phyloP scores from a whole-genome alignment of 2,113 vertebrate species.

The Hyperopisus bebe region DNA sequence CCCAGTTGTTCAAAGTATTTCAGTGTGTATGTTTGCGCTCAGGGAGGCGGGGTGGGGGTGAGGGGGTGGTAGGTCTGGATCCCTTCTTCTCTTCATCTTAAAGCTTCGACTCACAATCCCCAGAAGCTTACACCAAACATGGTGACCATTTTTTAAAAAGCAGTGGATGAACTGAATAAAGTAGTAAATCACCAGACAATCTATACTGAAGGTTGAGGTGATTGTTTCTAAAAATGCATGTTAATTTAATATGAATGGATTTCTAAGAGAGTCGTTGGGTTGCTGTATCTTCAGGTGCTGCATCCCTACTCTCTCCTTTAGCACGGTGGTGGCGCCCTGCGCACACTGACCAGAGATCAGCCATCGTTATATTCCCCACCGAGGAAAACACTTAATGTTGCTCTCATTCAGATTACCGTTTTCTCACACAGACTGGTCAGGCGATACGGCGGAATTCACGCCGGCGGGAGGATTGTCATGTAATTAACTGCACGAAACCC shows the following conservation, averaged over 20 bases:
- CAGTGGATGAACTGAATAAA: not conserved
- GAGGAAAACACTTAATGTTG: not conserved
- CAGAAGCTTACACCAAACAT: not conserved
- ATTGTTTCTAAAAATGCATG: not conserved
- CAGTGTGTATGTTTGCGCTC: not conserved
- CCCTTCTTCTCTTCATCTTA: not conserved
- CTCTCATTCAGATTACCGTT: not conserved
- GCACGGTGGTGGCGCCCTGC: not conserved
- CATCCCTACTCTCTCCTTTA: not conserved
- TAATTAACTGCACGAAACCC: slow-evolving; percentile 5
- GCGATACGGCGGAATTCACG: not conserved
- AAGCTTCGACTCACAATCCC: not conserved
- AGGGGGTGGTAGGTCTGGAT: not conserved
- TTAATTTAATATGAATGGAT: not conserved
- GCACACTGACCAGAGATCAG: not conserved
- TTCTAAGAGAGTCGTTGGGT: not conserved
- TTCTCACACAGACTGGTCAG: not conserved
- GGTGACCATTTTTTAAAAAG: not conserved
- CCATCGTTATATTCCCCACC: not conserved
- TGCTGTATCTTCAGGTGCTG: not conserved
- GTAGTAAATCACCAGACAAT: not conserved
- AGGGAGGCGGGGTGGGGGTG: not conserved
- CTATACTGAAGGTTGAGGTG: not conserved
- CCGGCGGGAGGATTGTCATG: not conserved
- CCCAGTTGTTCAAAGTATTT: not conserved